Base-by-base conservation (phyloP, 2,888 invertebrate species). In the Neelides folsomi region DNA sequence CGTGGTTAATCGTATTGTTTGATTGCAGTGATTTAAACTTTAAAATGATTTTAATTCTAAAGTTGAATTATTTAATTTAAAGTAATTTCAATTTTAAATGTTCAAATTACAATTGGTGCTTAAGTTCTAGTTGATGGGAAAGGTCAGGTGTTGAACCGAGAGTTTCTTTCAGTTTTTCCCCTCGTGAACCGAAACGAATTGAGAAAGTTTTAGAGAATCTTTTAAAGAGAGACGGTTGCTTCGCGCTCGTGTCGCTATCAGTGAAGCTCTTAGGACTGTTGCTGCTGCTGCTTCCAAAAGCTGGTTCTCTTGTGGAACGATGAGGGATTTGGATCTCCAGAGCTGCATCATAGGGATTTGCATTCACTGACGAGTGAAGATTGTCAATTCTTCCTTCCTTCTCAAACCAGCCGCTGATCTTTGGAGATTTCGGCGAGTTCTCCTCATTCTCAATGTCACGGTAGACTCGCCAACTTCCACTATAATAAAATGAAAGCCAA, bases 131-230 rank as follows among this genome's bases (percentile, higher is more conserved):
- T 20, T 56, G 53, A 46, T 47, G 49, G 36, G 50, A 56, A 20
- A 64, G 51, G 55, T 64, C 63, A 38, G 63, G 63, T 13, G 62
- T 60, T 48, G 62, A 62, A 46, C 63, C 62, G 27, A 56, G 46
- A 36, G 58, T 56, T 37, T 58, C 51, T 35, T 58, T 59, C 10
- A 38, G 40, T 36, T 52, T 53, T 43, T 56, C 56, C 38, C 34
- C 45, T 49, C 45, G 55, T 56, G 38, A 54, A 18, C 62, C 62
- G 50, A 64, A 64, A 34, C 63, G 52, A 4, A 64, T 53, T n/a
- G 62, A 62, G 45, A 64, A 64, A 16, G 64, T 64, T 52, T 64
- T 64, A 18, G 64, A 64, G 55, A 64, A 64, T 41, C 64, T 46
- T 51, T 64, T 60, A 47, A 62, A 64, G 13, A 64, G 46, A 39